A percentile compares a stretch with the other conserved stretches of the same genome.
phyloP scores from a whole-genome alignment of 2,113 vertebrate genomes.

The Drymodes brunneopygia region DNA sequence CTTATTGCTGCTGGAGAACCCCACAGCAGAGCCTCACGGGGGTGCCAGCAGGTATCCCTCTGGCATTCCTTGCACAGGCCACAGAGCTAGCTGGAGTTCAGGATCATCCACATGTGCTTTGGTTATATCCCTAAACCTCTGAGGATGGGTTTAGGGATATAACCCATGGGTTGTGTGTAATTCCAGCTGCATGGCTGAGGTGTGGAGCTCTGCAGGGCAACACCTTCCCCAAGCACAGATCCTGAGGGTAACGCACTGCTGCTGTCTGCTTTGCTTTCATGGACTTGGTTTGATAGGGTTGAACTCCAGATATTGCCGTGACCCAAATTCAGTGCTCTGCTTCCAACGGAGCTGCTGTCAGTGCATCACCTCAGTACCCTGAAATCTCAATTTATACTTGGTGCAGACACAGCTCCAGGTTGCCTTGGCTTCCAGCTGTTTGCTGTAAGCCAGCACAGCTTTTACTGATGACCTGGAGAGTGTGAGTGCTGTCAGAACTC shows the following conservation, averaged over 20 bases:
- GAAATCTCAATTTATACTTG: neutral
- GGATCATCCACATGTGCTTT: neutral
- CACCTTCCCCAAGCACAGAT: neutral
- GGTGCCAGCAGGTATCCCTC: neutral
- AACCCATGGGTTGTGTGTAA: neutral
- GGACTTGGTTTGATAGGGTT: rapidly evolving
- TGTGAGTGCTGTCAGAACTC: neutral
- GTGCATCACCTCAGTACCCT: neutral
- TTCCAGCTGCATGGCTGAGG: neutral
- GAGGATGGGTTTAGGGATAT: too few species aligned
- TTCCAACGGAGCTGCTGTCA: neutral
- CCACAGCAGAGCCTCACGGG: rapidly evolving
- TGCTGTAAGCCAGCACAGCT: neutral
- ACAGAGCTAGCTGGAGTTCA: neutral
- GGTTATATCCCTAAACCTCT: rapidly evolving
- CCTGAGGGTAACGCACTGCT: neutral
- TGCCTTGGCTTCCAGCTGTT: slow-evolving; percentile 10
- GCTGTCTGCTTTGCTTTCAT: neutral
- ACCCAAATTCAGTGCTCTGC: neutral
- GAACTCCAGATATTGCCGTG: neutral
- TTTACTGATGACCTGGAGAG: neutral
- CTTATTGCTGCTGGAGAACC: neutral
- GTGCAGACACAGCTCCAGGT: neutral
- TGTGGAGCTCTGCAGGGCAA: neutral
- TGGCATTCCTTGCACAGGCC: neutral